Evolutionary conservation across 2,797 vertebrate species (phyloP), one percentile per base, ranked within the genome.

Genomic region (Pempheris klunzingeri): DNA sequence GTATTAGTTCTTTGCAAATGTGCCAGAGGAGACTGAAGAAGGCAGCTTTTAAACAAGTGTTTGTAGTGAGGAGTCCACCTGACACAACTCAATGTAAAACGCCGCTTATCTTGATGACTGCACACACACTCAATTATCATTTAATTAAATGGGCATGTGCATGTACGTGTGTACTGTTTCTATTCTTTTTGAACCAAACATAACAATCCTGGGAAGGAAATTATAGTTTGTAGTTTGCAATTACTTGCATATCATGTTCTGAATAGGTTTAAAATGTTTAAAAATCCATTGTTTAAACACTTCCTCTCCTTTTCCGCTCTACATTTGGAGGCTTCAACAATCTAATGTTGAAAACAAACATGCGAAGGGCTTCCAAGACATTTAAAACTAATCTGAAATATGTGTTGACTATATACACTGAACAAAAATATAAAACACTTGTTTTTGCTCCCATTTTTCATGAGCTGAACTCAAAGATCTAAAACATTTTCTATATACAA

Each of bases 131-230:
- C 72, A 74, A 74, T 68, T 85, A 81, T 91, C 63, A 80, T 78
- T 87, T 78, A 54, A 94, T 93, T 94, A 94, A 93, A 94, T 86
- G 84, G 84, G 91, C 92, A 94, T 92, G 92, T 92, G 92, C 92
- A 93, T 93, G 92, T 85, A 88, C 71, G 22, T 2, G 52, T 83
- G 66, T 79, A 1, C 28, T 78, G 47, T 49, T 63, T 47, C 77
- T 50, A 17, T 52, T 47, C 14, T 54, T 61, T n/a, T 38, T 50
- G 4, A 12, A 43, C 26, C 22, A 20, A 20, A 26, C 22, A 5
- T 6, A 30, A 32, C 26, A 17, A 44, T 10, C 30, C 18, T 1
- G 14, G 30, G 10, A 69, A 43, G 17, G 15, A 43, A 12, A 15
- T 38, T 22, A 15, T n/a, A n/a, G n/a, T n/a, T n/a, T n/a, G n/a